Conservation (phyloP, 2,888 invertebrate genomes). For the Philaethria dido region DNA sequence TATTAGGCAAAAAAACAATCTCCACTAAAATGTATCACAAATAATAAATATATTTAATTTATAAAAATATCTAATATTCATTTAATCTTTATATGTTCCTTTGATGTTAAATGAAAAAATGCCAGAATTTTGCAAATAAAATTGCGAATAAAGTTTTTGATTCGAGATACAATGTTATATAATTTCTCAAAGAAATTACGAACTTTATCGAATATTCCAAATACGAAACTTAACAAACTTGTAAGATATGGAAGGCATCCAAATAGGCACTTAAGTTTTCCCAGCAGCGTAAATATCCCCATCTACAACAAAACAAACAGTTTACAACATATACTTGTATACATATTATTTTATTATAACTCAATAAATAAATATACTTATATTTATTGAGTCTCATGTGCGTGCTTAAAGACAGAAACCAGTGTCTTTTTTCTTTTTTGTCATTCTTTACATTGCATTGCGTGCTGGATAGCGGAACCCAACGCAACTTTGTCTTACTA, state of each 20-base stretch:
- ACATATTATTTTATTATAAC: too few relatives aligned
- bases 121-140: background rate
- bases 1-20: background rate
- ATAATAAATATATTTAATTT: background rate
- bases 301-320: background rate
- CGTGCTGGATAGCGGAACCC: too few relatives aligned
- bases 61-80: background rate
- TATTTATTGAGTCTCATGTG: too few relatives aligned
- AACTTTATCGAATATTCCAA: background rate
- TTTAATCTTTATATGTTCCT: background rate
- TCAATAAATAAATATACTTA: too few relatives aligned
- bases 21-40: background rate
- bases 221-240: background rate
- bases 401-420: too few relatives aligned
- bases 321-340: background rate
- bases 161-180: background rate
- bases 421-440: too few relatives aligned
- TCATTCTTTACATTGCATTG: too few relatives aligned
- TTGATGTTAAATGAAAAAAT: background rate
- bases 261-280: background rate
- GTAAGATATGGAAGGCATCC: background rate
- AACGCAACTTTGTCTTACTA: too few relatives aligned
- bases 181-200: background rate
- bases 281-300: background rate
- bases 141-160: background rate